phyloP scores from a whole-genome alignment of 2,113 vertebrate species.

The Pluvialis apricaria region DNA sequence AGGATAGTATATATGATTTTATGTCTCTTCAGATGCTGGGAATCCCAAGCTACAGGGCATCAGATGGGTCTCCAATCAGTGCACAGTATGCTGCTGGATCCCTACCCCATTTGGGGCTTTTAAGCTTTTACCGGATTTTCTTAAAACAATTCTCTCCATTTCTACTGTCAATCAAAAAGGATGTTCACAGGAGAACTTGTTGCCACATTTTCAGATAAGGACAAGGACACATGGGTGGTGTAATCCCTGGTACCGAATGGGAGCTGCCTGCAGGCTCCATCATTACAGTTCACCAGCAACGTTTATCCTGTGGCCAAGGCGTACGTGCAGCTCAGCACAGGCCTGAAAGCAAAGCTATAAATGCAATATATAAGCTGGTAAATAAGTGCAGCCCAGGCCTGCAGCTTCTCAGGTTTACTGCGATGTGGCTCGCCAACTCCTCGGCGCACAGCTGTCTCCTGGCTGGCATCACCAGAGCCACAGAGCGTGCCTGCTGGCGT shows the following conservation, averaged over 20 bases:
- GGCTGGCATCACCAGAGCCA: not conserved
- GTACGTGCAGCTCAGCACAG: not conserved
- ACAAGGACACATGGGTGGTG: accelerated
- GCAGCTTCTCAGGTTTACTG: not conserved
- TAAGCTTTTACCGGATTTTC: not conserved
- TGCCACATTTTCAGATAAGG: not conserved
- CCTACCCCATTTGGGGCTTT: not conserved
- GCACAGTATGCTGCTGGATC: not conserved
- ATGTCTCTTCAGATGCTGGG: not conserved
- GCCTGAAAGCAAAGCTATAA: not conserved
- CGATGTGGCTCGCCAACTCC: not conserved
- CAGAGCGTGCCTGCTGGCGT: accelerated
- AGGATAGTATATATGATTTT: not conserved
- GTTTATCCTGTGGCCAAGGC: not conserved
- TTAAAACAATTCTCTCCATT: not conserved
- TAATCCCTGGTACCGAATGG: accelerated
- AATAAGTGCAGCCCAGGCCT: not conserved
- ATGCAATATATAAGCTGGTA: not conserved
- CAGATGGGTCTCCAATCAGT: not conserved
- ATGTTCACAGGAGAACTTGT: not conserved
- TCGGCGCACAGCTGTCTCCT: not conserved
- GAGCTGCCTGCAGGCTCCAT: not conserved
- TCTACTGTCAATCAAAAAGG: not conserved
- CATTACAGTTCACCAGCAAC: not conserved
- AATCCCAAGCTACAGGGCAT: not conserved